These are phyloP conservation scores for Ascidia mentula DNA, from an alignment of 23 tunicate genomes.

Conservation along the genomic window DNA sequence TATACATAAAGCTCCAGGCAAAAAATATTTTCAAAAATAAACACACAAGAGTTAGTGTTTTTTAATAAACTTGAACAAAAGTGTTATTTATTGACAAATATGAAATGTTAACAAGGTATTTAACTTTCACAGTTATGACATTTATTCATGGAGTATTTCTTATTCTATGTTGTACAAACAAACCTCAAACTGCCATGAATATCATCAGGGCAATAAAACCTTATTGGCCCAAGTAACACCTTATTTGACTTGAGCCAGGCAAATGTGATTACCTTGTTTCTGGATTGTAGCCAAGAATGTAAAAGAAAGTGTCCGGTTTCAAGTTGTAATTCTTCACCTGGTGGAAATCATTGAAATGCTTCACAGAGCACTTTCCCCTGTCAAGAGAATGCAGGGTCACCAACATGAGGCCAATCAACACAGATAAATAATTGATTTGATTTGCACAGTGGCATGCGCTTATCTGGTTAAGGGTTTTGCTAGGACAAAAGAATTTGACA, in stretches of 20 bases:
- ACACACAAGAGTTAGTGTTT: neutral
- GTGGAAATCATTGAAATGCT: slow-evolving; percentile 35
- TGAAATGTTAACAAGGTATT: too few species aligned
- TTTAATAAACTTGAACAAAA: too few species aligned
- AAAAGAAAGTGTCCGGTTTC: slow-evolving; percentile 80
- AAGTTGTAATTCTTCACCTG: slow-evolving; percentile 59
- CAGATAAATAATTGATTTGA: neutral
- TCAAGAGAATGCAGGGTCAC: neutral
- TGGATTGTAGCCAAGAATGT: slow-evolving; percentile 85
- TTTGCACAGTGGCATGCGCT: neutral
- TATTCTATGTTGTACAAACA: too few species aligned
- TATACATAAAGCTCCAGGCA: neutral
- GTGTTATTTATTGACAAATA: too few species aligned
- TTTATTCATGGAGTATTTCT: too few species aligned
- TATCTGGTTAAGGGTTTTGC: neutral
- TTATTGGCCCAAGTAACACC: too few species aligned
- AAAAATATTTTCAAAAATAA: neutral
- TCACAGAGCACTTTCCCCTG: slow-evolving; percentile 80
- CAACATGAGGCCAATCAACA: too few species aligned
- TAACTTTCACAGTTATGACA: too few species aligned
- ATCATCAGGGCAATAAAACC: too few species aligned
- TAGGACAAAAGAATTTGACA: neutral
- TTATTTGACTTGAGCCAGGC: too few species aligned
- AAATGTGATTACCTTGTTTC: slow-evolving; percentile 92
- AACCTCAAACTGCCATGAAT: too few species aligned